Base-by-base conservation (phyloP, 2,113 vertebrate species). In the Sylvia atricapilla region DNA sequence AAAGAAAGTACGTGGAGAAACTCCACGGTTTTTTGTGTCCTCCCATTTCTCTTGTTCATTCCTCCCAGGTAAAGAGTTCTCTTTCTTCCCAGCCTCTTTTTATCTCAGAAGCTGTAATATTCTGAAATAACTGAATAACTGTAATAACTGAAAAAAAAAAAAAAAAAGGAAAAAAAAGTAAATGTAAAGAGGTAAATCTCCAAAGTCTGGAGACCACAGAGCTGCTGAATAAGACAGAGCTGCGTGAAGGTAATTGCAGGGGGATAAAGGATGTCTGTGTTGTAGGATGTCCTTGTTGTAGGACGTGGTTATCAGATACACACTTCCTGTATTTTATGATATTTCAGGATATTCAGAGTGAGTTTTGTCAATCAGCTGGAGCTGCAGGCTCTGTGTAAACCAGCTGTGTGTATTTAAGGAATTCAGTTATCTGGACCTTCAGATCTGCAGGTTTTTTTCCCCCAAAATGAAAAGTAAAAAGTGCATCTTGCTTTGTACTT, bases 171-270 rank as follows among this genome's bases (percentile, higher is more conserved):
- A 64, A 10, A 39, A 50, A 68, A 74, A 72, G 44, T 56, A 44
- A 84, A 73, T 56, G 52, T 62, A 52, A 77, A 82, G 87, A 87
- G 66, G 27, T 72, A 91, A 68, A 84, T 84, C 81, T 94, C 81
- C 53, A 27, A 70, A 89, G 79, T 74, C 58, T 82, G 76, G 60
- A 84, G n/a, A 64, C 70, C 75, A 44, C 62, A 82, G 82, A 96
- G 84, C 84, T 82, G 35, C 60, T 87, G 79, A 81, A 84, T 75
- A 39, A 80, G 94, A 49, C 4, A 25, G 84, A 94, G 46, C 85
- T 0, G 1, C 0, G 0, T 78, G 95, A 85, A 94, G 59, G 80
- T 66, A 95, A 87, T 80, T 82, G 78, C 35, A 49, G 52, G 63
- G 31, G 56, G n/a, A 82, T 81, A 44, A 85, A 91, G 58, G 66